These are phyloP conservation scores for Podocnemis expansa DNA, from an alignment of 2,113 vertebrate genomes.

Conservation along the genomic window DNA sequence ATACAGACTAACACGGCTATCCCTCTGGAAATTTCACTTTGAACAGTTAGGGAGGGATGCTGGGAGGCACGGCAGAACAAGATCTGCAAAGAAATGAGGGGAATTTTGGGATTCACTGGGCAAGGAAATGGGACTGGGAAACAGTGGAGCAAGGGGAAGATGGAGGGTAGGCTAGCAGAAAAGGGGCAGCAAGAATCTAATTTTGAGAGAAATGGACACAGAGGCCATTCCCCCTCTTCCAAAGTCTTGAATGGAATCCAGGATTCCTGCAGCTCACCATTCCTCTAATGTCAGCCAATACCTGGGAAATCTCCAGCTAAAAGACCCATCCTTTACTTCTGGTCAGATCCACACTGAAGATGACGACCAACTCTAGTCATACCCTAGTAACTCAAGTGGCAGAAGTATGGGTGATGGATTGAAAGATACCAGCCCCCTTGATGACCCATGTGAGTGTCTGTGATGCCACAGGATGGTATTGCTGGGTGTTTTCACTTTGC, in stretches of 20 bases:
- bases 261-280: not conserved
- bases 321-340: not conserved
- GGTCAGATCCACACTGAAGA: not conserved
- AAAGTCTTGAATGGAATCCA: not conserved
- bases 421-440: not conserved
- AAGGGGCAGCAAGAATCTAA: not conserved
- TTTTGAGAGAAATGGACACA: not conserved
- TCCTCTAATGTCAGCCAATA: not conserved
- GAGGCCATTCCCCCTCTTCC: not conserved
- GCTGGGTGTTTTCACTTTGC: not conserved
- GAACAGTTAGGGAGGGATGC: not conserved
- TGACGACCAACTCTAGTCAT: not conserved
- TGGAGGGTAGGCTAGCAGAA: not conserved
- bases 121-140: not conserved
- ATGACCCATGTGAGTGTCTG: not conserved
- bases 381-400: not conserved
- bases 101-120: not conserved
- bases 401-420: not conserved
- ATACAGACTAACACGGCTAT: too few relatives aligned
- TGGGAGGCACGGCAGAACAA: not conserved
- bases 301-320: not conserved
- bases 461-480: not conserved
- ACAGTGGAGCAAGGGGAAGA: not conserved
- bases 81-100: not conserved
- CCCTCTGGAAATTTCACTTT: too few relatives aligned